Evolutionary conservation across 2,797 vertebrate genomes (phyloP).

Genomic region (Pitangus sulphuratus): DNA sequence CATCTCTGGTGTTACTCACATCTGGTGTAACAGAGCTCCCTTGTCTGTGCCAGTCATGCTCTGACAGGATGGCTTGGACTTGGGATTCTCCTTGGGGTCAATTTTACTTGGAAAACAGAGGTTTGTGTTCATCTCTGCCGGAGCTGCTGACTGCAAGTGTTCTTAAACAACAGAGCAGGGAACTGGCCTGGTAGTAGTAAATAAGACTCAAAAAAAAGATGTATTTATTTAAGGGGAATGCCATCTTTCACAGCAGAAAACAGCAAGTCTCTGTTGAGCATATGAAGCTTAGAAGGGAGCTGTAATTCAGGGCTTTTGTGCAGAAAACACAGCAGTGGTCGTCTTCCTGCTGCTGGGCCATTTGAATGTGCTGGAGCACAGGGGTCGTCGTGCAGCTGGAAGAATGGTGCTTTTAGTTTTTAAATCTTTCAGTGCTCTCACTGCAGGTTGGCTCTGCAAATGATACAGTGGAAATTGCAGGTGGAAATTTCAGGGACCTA

Average conservation of each 20-base stretch:
- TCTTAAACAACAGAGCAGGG: neutral
- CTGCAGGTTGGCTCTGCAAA: neutral
- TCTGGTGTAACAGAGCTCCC: neutral
- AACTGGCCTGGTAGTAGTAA: neutral
- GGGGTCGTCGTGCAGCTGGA: neutral
- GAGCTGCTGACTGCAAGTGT: neutral
- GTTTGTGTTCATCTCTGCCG: neutral
- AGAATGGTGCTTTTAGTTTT: neutral
- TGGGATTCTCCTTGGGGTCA: neutral
- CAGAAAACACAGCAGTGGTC: neutral
- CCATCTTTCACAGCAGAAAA: slow-evolving; percentile 7
- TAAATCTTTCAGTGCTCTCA: neutral
- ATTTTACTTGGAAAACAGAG: slow-evolving; percentile 9
- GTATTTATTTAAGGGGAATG: neutral
- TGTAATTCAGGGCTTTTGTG: neutral
- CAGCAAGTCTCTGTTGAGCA: neutral
- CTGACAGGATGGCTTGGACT: neutral
- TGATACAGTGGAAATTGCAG: neutral
- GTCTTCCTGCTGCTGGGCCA: neutral
- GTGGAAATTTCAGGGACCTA: neutral
- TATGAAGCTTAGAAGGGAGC: neutral
- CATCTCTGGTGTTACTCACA: neutral
- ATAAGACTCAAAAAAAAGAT: neutral
- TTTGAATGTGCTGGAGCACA: neutral
- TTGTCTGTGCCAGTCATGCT: neutral